Percentiles rank a stretch among this genome's conserved stretches.
These are phyloP conservation scores for Acanthosepion esculentum DNA, from an alignment of 2,888 invertebrate species.

Conservation along the genomic window DNA sequence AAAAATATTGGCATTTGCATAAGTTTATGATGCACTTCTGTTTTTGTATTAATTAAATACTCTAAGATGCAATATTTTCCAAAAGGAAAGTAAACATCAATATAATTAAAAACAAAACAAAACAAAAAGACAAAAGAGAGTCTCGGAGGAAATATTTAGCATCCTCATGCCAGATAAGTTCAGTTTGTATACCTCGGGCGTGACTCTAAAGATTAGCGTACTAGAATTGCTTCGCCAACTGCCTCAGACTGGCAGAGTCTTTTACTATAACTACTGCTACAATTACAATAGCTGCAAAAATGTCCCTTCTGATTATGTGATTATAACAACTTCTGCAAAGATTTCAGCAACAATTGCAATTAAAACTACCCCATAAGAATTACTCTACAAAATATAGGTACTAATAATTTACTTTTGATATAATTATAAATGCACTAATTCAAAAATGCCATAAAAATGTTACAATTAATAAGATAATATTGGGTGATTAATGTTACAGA, in stretches of 20 bases:
- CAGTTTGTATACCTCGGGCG: no score
- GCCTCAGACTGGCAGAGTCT: background rate
- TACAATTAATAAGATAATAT: no score
- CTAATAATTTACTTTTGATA: background rate
- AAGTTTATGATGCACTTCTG: no score
- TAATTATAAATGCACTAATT: background rate
- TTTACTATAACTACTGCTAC: background rate
- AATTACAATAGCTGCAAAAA: background rate
- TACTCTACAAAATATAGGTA: background rate
- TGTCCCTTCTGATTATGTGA: background rate
- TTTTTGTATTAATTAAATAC: no score
- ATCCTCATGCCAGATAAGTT: background rate
- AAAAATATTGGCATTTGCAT: no score
- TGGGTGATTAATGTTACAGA: no score
- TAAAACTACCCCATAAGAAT: background rate
- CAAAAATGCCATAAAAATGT: no score
- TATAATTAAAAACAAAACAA: no score
- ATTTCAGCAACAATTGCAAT: background rate
- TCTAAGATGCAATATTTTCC: no score
- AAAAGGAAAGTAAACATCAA: no score
- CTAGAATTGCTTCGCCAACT: background rate
- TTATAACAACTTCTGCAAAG: background rate
- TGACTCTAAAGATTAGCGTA: background rate
- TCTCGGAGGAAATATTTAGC: background rate
- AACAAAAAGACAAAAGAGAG: no score